Evolutionary conservation across 2,797 vertebrate species (phyloP).

Genomic region (Trachurus trachurus): DNA sequence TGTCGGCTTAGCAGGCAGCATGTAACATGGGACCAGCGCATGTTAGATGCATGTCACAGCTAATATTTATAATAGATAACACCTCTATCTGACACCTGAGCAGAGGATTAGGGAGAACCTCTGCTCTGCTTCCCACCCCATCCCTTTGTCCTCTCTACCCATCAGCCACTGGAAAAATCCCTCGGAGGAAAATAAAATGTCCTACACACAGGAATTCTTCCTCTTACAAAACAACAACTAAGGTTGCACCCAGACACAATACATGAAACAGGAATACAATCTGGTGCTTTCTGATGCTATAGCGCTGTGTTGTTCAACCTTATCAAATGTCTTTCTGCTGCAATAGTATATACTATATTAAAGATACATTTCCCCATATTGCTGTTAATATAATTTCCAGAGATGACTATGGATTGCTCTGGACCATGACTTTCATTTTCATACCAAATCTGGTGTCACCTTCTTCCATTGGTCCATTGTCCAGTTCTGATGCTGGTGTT

Average conservation of each 20-base stretch:
- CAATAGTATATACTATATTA: too few relatives aligned
- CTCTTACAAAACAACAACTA: not conserved
- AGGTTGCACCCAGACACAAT: not conserved
- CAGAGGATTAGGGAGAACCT: conserved; percentile 28
- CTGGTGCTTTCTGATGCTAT: too few relatives aligned
- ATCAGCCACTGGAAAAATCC: conserved; percentile 7
- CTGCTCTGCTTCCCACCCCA: not conserved
- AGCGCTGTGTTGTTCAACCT: too few relatives aligned
- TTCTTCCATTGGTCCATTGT: too few relatives aligned
- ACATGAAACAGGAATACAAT: not conserved
- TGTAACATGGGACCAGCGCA: not conserved
- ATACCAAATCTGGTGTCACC: too few relatives aligned
- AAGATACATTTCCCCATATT: too few relatives aligned
- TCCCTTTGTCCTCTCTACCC: not conserved
- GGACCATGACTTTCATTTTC: too few relatives aligned
- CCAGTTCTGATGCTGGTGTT: too few relatives aligned
- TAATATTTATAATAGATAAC: conserved; percentile 41
- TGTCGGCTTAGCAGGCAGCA: not conserved
- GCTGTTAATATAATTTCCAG: too few relatives aligned
- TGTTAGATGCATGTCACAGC: conserved; percentile 3
- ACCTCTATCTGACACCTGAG: conserved; percentile 31
- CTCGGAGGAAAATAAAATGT: not conserved
- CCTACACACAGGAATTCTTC: not conserved
- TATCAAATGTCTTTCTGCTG: too few relatives aligned
- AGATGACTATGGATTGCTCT: too few relatives aligned